phyloP scores from a whole-genome alignment of 2,113 vertebrate species.

The Petrocephalus zakoni region DNA sequence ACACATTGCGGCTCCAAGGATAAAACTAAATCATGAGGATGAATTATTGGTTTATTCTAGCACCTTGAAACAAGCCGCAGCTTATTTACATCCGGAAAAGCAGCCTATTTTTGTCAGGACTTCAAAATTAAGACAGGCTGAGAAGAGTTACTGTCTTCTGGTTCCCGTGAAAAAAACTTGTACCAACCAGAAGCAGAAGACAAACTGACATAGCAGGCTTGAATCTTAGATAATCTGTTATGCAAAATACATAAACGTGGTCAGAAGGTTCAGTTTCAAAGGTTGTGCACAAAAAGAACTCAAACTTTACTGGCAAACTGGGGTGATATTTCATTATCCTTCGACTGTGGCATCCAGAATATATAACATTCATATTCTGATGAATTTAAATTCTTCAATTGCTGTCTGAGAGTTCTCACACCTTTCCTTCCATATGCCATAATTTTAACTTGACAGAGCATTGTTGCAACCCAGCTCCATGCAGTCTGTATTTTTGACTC shows the following conservation, averaged over 20 bases:
- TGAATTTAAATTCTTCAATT: not conserved
- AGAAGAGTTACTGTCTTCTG: not conserved
- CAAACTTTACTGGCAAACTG: not conserved
- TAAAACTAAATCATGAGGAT: slow-evolving; percentile 47
- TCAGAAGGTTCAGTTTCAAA: not conserved
- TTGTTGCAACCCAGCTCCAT: not conserved
- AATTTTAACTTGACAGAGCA: not conserved
- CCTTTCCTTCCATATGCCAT: not conserved
- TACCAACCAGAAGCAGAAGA: not conserved
- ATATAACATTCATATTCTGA: not conserved
- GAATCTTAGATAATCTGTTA: not conserved
- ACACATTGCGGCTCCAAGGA: slow-evolving; percentile 47
- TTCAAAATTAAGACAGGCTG: slow-evolving; percentile 46
- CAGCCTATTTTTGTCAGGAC: slow-evolving; percentile 52
- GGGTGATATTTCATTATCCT: not conserved
- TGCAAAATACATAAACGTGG: not conserved
- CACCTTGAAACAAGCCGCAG: slow-evolving; percentile 64
- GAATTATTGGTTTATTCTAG: slow-evolving; percentile 63
- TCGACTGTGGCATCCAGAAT: not conserved
- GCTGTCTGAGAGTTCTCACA: not conserved
- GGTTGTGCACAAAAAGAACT: not conserved
- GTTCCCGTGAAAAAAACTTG: not conserved
- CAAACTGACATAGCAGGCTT: not conserved
- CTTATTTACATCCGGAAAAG: slow-evolving; percentile 60
- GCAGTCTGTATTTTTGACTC: not conserved